A percentile compares a stretch with the other conserved stretches of the same genome.
phyloP scores from a whole-genome alignment of 2,113 vertebrate genomes.

The Trochalopteron elliotii region DNA sequence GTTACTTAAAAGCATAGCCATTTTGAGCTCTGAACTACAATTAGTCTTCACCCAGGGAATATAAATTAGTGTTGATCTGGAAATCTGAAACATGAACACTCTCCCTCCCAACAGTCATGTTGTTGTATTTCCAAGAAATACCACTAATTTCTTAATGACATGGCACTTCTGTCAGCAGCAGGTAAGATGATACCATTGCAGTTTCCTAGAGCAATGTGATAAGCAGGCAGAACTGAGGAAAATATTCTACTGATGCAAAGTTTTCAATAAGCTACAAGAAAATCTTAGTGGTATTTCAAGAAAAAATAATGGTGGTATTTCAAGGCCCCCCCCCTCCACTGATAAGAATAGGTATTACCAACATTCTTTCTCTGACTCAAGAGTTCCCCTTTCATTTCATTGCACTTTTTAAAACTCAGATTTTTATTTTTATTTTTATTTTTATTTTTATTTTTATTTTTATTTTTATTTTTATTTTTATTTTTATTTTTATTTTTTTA shows the following conservation, averaged over 20 bases:
- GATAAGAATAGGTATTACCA: neutral
- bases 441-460: no score
- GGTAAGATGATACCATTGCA: neutral
- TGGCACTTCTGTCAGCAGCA: neutral
- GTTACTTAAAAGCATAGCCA: neutral
- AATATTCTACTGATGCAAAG: neutral
- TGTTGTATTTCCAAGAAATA: neutral
- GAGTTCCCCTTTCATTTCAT: neutral
- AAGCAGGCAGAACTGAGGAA: neutral
- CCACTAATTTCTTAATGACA: neutral
- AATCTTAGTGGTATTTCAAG: neutral
- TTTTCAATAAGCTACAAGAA: neutral
- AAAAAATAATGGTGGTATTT: neutral
- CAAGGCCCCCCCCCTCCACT: fast-evolving
- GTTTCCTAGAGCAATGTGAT: neutral
- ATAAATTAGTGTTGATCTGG: neutral
- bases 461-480: neutral
- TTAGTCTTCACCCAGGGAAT: neutral
- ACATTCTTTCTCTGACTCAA: neutral
- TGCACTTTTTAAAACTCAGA: neutral
- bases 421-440: neutral
- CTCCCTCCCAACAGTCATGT: neutral
- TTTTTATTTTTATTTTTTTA: no score
- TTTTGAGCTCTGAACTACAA: neutral
- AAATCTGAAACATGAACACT: neutral